Base-by-base conservation (phyloP, 2,888 invertebrate genomes). In the Netelia inedita region DNA sequence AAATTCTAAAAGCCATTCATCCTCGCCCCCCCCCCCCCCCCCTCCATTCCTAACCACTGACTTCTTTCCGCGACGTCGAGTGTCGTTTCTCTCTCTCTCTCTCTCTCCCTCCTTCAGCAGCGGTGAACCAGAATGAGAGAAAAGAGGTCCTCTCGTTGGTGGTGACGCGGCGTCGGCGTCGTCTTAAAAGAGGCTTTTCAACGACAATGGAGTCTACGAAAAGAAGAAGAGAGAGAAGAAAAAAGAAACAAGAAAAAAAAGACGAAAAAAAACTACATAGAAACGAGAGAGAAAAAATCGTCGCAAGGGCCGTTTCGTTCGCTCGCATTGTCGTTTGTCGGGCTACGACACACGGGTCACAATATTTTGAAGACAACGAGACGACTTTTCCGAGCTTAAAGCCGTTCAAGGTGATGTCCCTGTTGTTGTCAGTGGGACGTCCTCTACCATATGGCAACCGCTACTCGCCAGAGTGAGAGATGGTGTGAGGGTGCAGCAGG, bases 361-460 rank as follows among this genome's bases (percentile, higher is more conserved):
- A 88, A 90, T 90, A 89, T 90, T 91, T 88, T 88, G 69, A 81
- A 46, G 55, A 57, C 71, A 88, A 88, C 88, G 89, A 86, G 85
- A 87, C 76, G 88, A 85, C 87, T 90, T 89, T 88, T 61, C 19
- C 79, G 16, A 63, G 61, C 63, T 71, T 85, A 79, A 75, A 69
- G 61, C 79, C 82, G 85, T 69, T 21, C 76, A 85, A 85, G 82
- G 71, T 68, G 61, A 71, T 65, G 61, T 69, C 59, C 41, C 10
- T 1, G 35, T 83, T 85, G 65, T 66, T 84, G 86, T 86, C 85
- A 79, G 78, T 85, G 85, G 85, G 85, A 85, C 79, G 85, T 85
- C 84, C 63, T 21, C 55, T 57, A 79, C 73, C 81, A 82, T 82
- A 82, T 82, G 85, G 81, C 73, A 79, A 71, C 78, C 85, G 55